These are phyloP conservation scores for Pollenia angustigena DNA, from an alignment of 2,888 invertebrate species.

Conservation along the genomic window DNA sequence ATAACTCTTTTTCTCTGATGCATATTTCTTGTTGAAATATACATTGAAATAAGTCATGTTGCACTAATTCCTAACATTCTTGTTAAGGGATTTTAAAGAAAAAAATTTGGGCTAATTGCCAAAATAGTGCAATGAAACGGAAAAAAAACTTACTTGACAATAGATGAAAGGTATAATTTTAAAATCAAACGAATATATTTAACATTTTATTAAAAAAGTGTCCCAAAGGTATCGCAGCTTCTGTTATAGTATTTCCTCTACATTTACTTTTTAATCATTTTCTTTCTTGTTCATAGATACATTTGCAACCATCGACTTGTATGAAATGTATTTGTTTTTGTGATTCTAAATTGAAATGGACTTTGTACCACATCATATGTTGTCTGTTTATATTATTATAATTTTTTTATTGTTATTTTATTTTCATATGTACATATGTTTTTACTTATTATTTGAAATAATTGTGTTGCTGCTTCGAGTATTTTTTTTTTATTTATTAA, in stretches of 20 bases:
- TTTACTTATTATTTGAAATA: neutral
- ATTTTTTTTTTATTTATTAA: neutral
- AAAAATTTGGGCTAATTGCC: neutral
- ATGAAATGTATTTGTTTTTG: constrained; percentile 14
- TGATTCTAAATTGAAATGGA: constrained; percentile 66
- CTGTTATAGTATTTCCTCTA: no score
- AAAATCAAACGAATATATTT: neutral
- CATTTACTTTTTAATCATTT: neutral
- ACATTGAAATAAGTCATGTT: no score
- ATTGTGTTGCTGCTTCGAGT: neutral
- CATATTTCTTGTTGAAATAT: no score
- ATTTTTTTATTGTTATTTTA: constrained; percentile 20
- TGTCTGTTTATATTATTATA: constrained; percentile 45
- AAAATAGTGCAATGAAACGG: neutral
- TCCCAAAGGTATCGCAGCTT: no score
- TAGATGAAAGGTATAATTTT: no score
- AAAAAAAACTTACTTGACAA: no score
- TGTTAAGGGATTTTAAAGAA: no score
- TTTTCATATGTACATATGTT: constrained; percentile 11
- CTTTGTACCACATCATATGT: constrained; percentile 72
- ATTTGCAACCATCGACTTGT: constrained; percentile 4
- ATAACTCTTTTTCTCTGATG: no score
- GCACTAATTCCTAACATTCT: no score
- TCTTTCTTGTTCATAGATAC: neutral
- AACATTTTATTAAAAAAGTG: neutral